Evolutionary conservation across 35 echinoderm and acorn worm species (phyloP), one percentile per base, ranked within the genome.

Genomic region (Anneissia japonica): DNA sequence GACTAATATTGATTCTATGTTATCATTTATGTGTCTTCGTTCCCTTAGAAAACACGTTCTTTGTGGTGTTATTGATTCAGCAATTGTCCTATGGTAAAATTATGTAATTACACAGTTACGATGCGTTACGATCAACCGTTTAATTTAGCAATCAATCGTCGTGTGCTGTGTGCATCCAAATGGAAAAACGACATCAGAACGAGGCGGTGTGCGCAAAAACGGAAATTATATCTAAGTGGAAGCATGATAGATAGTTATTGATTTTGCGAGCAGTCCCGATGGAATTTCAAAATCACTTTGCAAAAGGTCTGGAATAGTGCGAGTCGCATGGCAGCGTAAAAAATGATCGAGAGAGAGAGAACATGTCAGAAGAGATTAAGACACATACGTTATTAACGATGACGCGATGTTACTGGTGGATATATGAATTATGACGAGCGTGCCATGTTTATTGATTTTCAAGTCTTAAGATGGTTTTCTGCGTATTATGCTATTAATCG

Each of bases 401-500:
- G 51, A 23, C 51, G 51, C 51, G 51, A 64, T 64, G 51, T 23
- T 64, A 64, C 51, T 64, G 51, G 51, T 64, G 51, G 51, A 64
- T 23, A 23, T 64, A 64, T 64, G 51, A 64, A 64, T 64, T 64
- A 64, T 64, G 51, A 64, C 51, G 21, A 64, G 51, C 51, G 26
- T 19, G 51, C 51, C 21, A 64, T 2, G 51, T 64, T 64, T 64
- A 64, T 64, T 64, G 51, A 64, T 64, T 64, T 64, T 64, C 1
- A 23, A 64, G 51, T 64, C 51, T 64, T 64, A 64, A 9, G 51
- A 64, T 64, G 51, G 51, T 64, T 64, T 64, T 64, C 51, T 12
- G 51, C 51, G 51, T 64, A 64, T 64, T 64, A 64, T 64, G 51
- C 51, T 64, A 64, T 64, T 64, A 64, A 64, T 64, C 51, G 51